Percentiles rank a stretch among this genome's conserved stretches.
Evolutionary conservation across 2,888 invertebrate species (phyloP).

Genomic region (Drosophila mayaguana): DNA sequence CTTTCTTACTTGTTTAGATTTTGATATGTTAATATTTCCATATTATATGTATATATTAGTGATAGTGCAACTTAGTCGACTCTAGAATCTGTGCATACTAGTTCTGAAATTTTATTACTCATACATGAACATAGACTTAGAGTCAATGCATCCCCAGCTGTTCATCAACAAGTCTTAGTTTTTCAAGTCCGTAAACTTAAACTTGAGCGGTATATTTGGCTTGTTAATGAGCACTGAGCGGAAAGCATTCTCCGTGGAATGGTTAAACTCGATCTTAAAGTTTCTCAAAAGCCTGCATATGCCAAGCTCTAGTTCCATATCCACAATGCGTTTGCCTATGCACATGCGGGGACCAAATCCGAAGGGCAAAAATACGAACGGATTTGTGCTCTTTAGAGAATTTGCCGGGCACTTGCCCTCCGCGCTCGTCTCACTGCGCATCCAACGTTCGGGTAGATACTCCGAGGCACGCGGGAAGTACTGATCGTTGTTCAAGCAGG

Average conservation of each 20-base stretch:
- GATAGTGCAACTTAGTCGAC: too few relatives aligned
- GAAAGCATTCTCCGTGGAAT: conserved; percentile 79
- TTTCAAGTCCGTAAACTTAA: conserved; percentile 81
- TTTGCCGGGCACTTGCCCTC: conserved; percentile 89
- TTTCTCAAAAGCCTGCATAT: conserved; percentile 84
- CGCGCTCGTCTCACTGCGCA: conserved; percentile 75
- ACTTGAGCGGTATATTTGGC: conserved; percentile 83
- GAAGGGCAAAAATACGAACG: conserved; percentile 87
- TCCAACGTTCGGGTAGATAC: conserved; percentile 92
- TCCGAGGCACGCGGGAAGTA: conserved; percentile 87
- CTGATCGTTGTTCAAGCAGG: conserved; percentile 85
- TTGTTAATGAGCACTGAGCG: conserved; percentile 77
- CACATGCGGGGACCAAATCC: conserved; percentile 90
- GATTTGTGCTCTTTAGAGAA: conserved; percentile 85
- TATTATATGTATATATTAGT: too few relatives aligned
- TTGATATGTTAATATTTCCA: too few relatives aligned
- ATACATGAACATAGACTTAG: background rate
- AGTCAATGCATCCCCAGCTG: background rate
- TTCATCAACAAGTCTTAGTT: conserved; percentile 29
- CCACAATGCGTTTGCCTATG: conserved; percentile 90
- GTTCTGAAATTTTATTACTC: background rate
- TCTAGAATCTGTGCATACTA: too few relatives aligned
- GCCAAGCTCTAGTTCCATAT: conserved; percentile 89
- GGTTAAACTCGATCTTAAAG: conserved; percentile 77
- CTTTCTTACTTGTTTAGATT: too few relatives aligned